Base-by-base conservation (phyloP, 1,140 invertebrate species). In the Anastatus disparis region DNA sequence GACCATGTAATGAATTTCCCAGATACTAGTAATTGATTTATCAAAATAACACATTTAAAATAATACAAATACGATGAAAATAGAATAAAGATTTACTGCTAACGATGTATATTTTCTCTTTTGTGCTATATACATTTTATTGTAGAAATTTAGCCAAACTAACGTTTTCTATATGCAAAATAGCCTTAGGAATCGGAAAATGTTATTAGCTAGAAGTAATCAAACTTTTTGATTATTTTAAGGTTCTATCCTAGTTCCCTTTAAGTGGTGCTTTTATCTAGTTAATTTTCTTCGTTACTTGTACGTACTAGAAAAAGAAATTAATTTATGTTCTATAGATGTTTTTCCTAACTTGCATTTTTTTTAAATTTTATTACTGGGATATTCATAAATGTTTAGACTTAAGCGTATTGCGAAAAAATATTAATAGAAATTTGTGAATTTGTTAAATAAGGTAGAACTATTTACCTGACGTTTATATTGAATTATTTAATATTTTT, bases 201-300 rank as follows among this genome's bases (percentile, higher is more conserved):
- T 63, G 61, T 50, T 63, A 46, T 31, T 61, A 35, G 15, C 17
- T 38, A 38, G 15, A 63, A 63, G 13, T 17, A n/a, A 38, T 29
- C 9, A n/a, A 15, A 52, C 6, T 22, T 31, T 38, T 52, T n/a
- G n/a, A 55, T 55, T 15, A 9, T 55, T 31, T 50, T 35, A 38
- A n/a, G 15, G 13, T 8, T 58, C 40, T 46, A 46, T 31, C 42
- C 1, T 42, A 10, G 12, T 56, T 40, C 22, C 6, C 12, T 66
- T 42, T 13, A 55, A 13, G 31, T 46, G 53, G 53, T 67, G 53
- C 27, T 67, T 67, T 38, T 67, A 46, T 24, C 17, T 56, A 56
- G 63, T 44, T 56, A 27, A 62, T 62, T 52, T 52, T 40, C 20
- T n/a, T n/a, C n/a, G n/a, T n/a, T n/a, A n/a, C n/a, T 56, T 31